Base-by-base conservation (phyloP, 1,140 invertebrate genomes). In the Acromyrmex echinatior region DNA sequence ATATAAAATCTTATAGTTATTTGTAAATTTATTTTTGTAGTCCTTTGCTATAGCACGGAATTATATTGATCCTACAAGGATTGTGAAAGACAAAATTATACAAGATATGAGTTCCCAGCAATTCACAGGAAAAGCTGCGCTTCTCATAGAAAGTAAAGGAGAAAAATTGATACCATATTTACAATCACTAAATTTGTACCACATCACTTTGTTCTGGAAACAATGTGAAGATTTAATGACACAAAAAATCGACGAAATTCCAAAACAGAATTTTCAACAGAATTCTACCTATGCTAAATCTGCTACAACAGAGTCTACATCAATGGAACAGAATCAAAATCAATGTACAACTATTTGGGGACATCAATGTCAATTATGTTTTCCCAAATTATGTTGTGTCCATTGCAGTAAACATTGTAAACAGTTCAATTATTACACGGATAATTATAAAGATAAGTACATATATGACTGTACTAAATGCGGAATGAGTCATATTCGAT, bases 21-120 rank as follows among this genome's bases (percentile, higher is more conserved):
- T 18, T 87, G 70, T 65, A 58, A 0, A 31, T 71, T 71, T 18
- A 10, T 18, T 16, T 56, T 73, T 73, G 7, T 18, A 87, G 86
- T 2, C 0, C 5, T 28, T 1, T 25, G 25, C 25, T 25, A 25
- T 25, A n/a, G 4, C 2, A 21, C 31, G n/a, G 28, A 21, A 65
- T 58, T 35, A 35, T 35, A 0, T 3, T 39, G 18, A 87, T 53
- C 39, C 9, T 12, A 6, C 25, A 7, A 1, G 14, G 7, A 6
- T 76, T 1, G 63, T 88, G 28, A 88, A 28, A 60, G n/a, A 51
- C 0, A 88, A 74, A 65, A 87, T 87, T 60, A 87, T 76, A 31
- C 14, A 9, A 18, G 87, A 88, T 10, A 88, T 88, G 18, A 25
- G 68, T 31, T 10, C 49, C 16, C 1, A 18, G 3, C 9, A 9